A percentile compares a stretch with the other conserved stretches of the same genome.
phyloP scores from a whole-genome alignment of 2,888 invertebrate species.

The Willowsia nigromaculata region DNA sequence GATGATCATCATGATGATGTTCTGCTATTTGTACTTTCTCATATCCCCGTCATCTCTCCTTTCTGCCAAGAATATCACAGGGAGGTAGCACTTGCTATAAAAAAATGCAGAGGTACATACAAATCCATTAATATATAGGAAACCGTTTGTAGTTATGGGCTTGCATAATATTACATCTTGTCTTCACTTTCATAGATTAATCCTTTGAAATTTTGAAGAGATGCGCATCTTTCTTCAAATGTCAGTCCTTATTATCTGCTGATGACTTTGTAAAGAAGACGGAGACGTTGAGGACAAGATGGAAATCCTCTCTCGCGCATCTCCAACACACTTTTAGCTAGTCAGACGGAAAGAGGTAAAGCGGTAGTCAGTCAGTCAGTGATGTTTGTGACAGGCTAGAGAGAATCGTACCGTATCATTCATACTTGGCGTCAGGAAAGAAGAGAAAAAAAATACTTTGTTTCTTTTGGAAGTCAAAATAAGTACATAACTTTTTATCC shows the following conservation, averaged over 20 bases:
- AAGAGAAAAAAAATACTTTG: background rate
- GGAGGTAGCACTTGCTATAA: conserved; percentile 23
- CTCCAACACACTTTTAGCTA: conserved; percentile 18
- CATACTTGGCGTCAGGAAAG: conserved; percentile 39
- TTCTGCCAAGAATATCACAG: background rate
- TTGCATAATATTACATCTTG: conserved; percentile 46
- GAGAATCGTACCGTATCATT: conserved; percentile 34
- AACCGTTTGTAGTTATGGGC: conserved; percentile 27
- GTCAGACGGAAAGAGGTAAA: conserved; percentile 22
- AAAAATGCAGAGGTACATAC: background rate
- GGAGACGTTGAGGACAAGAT: conserved; percentile 16
- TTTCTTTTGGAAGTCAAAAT: conserved; percentile 45
- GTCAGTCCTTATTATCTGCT: conserved; percentile 65
- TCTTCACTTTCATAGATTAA: conserved; percentile 69
- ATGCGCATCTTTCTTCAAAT: conserved; percentile 64
- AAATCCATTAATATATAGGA: background rate
- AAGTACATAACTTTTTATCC: conserved; percentile 12
- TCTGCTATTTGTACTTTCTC: conserved; percentile 65
- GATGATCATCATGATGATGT: conserved; percentile 25
- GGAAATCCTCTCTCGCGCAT: conserved; percentile 3
- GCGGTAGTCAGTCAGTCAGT: conserved; percentile 22
- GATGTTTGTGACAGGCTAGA: conserved; percentile 26
- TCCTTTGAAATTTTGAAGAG: conserved; percentile 70
- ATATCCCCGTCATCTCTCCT: conserved; percentile 40
- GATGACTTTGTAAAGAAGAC: conserved; percentile 55